A percentile compares a stretch with the other conserved stretches of the same genome.
Evolutionary conservation across 2,888 invertebrate species (phyloP).

Genomic region (Globia sparganii): DNA sequence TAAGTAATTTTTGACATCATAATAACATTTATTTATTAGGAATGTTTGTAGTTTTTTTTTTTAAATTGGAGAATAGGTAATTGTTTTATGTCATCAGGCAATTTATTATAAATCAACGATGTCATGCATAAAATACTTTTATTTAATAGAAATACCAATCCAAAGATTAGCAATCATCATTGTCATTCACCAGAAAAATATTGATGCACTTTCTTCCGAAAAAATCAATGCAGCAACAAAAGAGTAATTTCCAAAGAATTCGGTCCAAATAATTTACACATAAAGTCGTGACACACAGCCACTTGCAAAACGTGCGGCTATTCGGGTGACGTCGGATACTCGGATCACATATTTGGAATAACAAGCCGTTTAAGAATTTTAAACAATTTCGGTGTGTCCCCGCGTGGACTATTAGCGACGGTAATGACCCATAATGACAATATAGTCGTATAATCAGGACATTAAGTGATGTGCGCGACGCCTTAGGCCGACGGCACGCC

Average conservation of each 20-base stretch:
- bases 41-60: too few species aligned
- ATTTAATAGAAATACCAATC: not conserved
- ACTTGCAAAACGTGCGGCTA: conserved; percentile 50
- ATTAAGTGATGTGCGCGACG: conserved; percentile 76
- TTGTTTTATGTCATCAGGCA: too few species aligned
- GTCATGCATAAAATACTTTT: too few species aligned
- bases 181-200: not conserved
- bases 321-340: conserved; percentile 65
- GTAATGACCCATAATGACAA: conserved; percentile 88
- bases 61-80: too few species aligned
- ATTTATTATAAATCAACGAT: too few species aligned
- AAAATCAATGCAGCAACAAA: conserved; percentile 12
- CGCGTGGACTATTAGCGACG: conserved; percentile 82
- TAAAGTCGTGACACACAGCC: conserved; percentile 56
- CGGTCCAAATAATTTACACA: conserved; percentile 45
- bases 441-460: conserved; percentile 79
- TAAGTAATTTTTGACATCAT: too few species aligned
- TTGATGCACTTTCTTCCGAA: conserved; percentile 5
- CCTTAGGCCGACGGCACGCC: conserved; percentile 64
- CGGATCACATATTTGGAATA: conserved; percentile 81
- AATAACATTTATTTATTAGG: too few species aligned
- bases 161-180: not conserved
- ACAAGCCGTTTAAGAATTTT: conserved; percentile 79
- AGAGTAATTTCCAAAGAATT: conserved; percentile 46
- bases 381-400: conserved; percentile 81